Evolutionary conservation across 1,140 invertebrate species (phyloP).

Genomic region (Brachionus rotundiformis): DNA sequence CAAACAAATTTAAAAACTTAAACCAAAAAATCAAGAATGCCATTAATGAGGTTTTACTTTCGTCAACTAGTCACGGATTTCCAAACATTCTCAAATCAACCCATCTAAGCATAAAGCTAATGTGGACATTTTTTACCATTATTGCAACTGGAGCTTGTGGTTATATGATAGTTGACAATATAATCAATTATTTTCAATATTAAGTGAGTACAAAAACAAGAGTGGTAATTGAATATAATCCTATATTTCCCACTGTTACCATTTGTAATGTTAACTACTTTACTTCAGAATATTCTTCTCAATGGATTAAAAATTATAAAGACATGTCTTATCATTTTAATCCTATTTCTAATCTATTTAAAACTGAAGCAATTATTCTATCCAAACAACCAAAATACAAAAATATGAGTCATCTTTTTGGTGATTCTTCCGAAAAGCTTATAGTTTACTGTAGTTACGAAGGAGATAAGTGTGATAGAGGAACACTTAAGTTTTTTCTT

Average conservation of each 20-base stretch:
- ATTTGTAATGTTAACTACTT: conserved; percentile 10
- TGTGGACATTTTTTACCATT: neutral
- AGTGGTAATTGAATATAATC: neutral
- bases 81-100: neutral
- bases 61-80: neutral
- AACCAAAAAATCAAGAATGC: neutral
- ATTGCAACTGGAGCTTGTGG: neutral
- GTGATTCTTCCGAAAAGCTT: neutral
- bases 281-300: neutral
- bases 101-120: neutral
- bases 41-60: neutral
- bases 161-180: neutral
- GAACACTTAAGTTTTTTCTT: neutral
- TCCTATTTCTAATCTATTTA: neutral
- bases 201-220: neutral
- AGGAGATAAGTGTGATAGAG: neutral
- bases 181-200: neutral
- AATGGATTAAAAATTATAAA: conserved; percentile 7
- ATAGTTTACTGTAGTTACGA: neutral
- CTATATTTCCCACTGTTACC: neutral
- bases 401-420: neutral
- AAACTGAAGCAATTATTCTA: too few relatives aligned
- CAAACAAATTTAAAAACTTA: neutral
- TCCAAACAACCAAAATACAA: neutral
- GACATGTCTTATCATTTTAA: neutral